Evolutionary conservation across 2,888 invertebrate species (phyloP), one percentile per base, ranked within the genome.

Genomic region (Abrostola tripartita): DNA sequence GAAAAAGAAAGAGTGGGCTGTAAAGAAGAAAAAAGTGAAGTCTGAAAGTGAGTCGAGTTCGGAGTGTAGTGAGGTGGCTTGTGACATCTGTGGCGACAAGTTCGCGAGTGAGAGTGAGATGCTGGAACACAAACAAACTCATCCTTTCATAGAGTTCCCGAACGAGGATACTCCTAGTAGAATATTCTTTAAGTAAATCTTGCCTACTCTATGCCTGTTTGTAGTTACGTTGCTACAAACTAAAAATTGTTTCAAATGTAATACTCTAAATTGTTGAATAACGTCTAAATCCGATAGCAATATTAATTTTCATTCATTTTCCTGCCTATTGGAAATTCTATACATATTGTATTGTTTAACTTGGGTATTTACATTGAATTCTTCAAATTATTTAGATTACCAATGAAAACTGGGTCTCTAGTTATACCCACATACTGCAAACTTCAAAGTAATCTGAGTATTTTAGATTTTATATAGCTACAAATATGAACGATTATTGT

Each of bases 91-190:
- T 54, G 92, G 92, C 12, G 92, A 92, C n/a, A 87, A 78, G 52
- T 95, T 94, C 68, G 54, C 83, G 0, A 88, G 83, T 67, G 90
- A 92, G 65, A 78, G 75, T 56, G 81, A 81, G 40, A 95, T 95
- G 95, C 75, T 89, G 44, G 88, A 89, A 74, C 95, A 95, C 62
- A 93, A 95, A 82, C 87, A 89, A 53, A 92, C 90, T 0, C 95
- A 95, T 61, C 95, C 95, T 0, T 95, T 95, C 66, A 94, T 95
- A 54, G 93, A 93, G 70, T 93, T 95, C 56, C 92, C 94, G 1
- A 93, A 92, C 60, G 95, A 94, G 35, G 94, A 94, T 78, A 92
- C 87, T 35, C 93, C 94, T 0, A 92, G 90, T 83, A 91, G 93
- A 69, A 95, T 95, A 92, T 95, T 95, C 74, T 95, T 94, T 84